phyloP scores from a whole-genome alignment of 2,113 vertebrate genomes.

The Trematocara variabile region DNA sequence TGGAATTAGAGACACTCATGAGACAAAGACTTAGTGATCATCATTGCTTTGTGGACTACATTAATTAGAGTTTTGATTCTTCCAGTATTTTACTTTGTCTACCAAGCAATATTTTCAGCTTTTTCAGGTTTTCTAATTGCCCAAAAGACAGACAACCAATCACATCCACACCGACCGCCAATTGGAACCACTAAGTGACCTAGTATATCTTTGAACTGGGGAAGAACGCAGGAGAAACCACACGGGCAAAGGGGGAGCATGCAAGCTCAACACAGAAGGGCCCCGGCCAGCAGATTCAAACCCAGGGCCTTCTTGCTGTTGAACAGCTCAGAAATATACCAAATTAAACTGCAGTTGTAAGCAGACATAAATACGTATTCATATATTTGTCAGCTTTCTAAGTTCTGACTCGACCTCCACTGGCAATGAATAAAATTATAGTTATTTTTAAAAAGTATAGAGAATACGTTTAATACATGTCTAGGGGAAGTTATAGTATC shows the following conservation, averaged over 20 bases:
- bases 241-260: neutral
- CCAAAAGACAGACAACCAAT: neutral
- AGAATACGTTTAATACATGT: neutral
- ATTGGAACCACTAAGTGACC: neutral
- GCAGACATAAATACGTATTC: neutral
- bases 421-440: neutral
- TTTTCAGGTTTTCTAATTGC: neutral
- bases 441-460: neutral
- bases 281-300: neutral
- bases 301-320: neutral
- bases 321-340: neutral
- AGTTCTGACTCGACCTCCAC: neutral
- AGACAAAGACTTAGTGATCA: neutral
- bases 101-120: neutral
- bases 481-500: neutral
- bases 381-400: neutral
- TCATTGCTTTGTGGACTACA: neutral
- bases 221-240: neutral
- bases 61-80: neutral
- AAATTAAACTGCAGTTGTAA: neutral
- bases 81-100: neutral
- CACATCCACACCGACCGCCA: neutral
- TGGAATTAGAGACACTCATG: neutral
- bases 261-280: neutral
- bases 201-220: neutral